phyloP scores from a whole-genome alignment of 2,797 vertebrate species.

The Menidia menidia region DNA sequence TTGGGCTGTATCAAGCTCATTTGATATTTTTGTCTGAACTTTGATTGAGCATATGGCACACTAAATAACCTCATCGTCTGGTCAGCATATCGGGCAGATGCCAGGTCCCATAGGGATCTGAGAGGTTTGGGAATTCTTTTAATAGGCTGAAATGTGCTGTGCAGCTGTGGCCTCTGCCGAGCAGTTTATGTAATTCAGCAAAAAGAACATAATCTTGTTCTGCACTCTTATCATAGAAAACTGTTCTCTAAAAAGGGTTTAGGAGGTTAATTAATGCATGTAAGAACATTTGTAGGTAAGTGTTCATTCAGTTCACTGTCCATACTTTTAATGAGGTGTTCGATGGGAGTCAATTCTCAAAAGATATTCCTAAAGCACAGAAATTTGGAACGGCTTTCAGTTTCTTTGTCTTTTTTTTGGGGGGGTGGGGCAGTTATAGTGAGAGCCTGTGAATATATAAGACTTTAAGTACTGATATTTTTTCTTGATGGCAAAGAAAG shows the following conservation, averaged over 20 bases:
- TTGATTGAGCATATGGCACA: neutral
- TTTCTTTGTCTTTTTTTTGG: neutral
- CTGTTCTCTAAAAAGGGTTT: neutral
- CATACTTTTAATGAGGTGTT: neutral
- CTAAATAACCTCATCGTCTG: no score
- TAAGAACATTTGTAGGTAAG: neutral
- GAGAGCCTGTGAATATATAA: neutral
- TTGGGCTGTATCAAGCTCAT: slow-evolving; percentile 7
- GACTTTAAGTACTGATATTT: slow-evolving; percentile 1
- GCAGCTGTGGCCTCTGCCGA: neutral
- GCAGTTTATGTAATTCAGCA: neutral
- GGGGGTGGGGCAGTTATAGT: slow-evolving; percentile 1
- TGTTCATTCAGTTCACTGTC: neutral
- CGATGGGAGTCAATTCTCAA: neutral
- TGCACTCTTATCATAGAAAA: neutral
- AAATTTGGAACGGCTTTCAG: neutral
- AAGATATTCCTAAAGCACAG: slow-evolving; percentile 4
- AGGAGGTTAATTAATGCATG: neutral
- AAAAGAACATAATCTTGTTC: neutral
- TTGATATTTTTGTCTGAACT: slow-evolving; percentile 11
- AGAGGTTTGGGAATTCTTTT: neutral
- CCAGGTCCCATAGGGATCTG: neutral
- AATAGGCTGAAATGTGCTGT: neutral
- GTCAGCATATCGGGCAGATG: neutral
- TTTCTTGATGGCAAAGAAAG: neutral